phyloP scores from a whole-genome alignment of 2,888 invertebrate species.

The Platycheirus rosarum region DNA sequence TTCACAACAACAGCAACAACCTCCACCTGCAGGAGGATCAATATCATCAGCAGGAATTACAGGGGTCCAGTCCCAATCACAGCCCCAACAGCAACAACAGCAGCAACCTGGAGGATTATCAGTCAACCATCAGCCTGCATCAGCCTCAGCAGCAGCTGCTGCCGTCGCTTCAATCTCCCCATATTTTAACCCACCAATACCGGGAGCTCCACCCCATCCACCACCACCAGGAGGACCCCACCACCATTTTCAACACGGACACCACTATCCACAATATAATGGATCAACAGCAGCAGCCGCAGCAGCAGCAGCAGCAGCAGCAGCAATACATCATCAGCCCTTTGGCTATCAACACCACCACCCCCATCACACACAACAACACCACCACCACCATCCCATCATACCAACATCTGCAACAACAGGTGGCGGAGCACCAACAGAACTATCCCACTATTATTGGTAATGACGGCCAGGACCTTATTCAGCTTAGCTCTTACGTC shows the following conservation, averaged over 20 bases:
- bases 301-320: constrained; percentile 79
- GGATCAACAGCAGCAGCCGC: constrained; percentile 76
- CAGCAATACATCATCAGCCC: constrained; percentile 82
- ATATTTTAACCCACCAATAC: constrained; percentile 79
- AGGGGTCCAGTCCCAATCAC: constrained; percentile 76
- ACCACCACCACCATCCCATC: constrained; percentile 82
- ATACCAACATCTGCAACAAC: constrained; percentile 84
- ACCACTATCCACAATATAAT: constrained; percentile 80
- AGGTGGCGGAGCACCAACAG: constrained; percentile 85
- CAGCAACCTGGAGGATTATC: constrained; percentile 74
- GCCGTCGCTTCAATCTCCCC: constrained; percentile 77
- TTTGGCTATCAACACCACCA: constrained; percentile 82
- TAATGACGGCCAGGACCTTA: constrained; percentile 83
- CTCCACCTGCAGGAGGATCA: constrained; percentile 79
- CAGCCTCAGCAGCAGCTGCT: constrained; percentile 65
- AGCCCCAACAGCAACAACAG: constrained; percentile 75
- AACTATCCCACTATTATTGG: constrained; percentile 92
- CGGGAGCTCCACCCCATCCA: constrained; percentile 75
- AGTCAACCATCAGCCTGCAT: constrained; percentile 66
- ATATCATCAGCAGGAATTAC: constrained; percentile 75
- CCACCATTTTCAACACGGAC: constrained; percentile 79
- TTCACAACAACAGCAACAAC: constrained; percentile 79
- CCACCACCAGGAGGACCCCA: constrained; percentile 77
- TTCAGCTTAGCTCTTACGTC: constrained; percentile 39
- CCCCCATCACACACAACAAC: constrained; percentile 78